phyloP scores from a whole-genome alignment of 2,113 vertebrate genomes.

The Galbula dea region DNA sequence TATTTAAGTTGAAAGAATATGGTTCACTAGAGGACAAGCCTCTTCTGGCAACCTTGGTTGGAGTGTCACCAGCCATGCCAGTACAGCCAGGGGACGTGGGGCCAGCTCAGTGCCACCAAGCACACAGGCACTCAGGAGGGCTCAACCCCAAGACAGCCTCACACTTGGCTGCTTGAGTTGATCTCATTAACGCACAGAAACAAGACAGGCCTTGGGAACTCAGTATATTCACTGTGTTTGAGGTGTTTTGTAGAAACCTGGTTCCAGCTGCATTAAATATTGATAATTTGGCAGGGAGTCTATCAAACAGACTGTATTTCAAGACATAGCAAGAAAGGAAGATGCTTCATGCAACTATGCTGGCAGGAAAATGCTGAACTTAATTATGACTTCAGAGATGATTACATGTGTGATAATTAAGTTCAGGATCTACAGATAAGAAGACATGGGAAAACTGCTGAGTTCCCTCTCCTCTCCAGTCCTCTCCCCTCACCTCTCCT shows the following conservation, averaged over 20 bases:
- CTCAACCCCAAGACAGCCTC: neutral
- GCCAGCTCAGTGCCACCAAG: neutral
- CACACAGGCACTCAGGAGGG: neutral
- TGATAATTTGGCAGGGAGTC: neutral
- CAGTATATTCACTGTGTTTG: neutral
- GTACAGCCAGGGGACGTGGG: neutral
- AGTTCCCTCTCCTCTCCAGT: neutral
- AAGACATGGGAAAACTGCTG: neutral
- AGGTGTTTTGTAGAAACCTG: neutral
- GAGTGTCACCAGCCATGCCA: neutral
- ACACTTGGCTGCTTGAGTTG: neutral
- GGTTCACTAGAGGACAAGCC: neutral
- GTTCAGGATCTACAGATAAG: neutral
- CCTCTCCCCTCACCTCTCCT: neutral
- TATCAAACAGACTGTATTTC: neutral
- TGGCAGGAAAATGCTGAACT: neutral
- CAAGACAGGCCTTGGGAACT: neutral
- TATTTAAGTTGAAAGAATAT: neutral
- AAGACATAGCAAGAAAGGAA: neutral
- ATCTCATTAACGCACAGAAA: neutral
- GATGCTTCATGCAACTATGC: neutral
- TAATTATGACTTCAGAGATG: neutral
- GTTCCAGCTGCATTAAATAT: neutral
- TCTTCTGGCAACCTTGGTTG: neutral
- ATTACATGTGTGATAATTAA: slow-evolving; percentile 1